Evolutionary conservation across 53 echinoderm and acorn worm genomes (phyloP).

Genomic region (Antedon mediterranea): DNA sequence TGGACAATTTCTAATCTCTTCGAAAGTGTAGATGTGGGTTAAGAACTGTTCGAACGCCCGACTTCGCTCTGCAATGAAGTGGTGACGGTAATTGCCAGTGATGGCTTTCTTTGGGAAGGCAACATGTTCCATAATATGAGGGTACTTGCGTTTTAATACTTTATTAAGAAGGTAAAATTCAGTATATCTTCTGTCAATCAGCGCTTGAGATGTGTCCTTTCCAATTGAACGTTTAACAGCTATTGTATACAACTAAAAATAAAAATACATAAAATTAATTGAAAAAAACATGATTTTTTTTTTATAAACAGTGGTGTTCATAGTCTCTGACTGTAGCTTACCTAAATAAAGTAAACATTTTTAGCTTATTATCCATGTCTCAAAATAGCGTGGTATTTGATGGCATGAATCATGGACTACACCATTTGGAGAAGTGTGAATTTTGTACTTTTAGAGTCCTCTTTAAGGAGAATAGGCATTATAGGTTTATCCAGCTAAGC

Average conservation of each 20-base stretch:
- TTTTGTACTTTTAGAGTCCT: too few relatives aligned
- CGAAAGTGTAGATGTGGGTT: constrained; percentile 36
- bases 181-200: constrained; percentile 74
- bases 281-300: too few relatives aligned
- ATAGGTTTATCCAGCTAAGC: too few relatives aligned
- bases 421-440: too few relatives aligned
- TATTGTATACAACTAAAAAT: constrained; percentile 60
- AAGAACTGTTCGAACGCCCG: constrained; percentile 90
- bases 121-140: constrained; percentile 58
- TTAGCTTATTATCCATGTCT: too few relatives aligned
- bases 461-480: too few relatives aligned
- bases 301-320: too few relatives aligned
- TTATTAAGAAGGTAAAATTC: constrained; percentile 70
- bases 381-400: too few relatives aligned
- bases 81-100: constrained; percentile 79
- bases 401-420: too few relatives aligned
- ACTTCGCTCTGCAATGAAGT: constrained; percentile 85
- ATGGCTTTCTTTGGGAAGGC: constrained; percentile 70
- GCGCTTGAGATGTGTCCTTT: constrained; percentile 76
- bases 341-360: too few relatives aligned
- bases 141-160: constrained; percentile 39
- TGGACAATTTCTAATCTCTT: constrained; percentile 40
- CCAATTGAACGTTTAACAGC: constrained; percentile 74
- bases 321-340: too few relatives aligned
- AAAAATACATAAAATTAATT: not conserved